Conservation (phyloP, 2,113 vertebrate genomes). For the Anser cygnoides region DNA sequence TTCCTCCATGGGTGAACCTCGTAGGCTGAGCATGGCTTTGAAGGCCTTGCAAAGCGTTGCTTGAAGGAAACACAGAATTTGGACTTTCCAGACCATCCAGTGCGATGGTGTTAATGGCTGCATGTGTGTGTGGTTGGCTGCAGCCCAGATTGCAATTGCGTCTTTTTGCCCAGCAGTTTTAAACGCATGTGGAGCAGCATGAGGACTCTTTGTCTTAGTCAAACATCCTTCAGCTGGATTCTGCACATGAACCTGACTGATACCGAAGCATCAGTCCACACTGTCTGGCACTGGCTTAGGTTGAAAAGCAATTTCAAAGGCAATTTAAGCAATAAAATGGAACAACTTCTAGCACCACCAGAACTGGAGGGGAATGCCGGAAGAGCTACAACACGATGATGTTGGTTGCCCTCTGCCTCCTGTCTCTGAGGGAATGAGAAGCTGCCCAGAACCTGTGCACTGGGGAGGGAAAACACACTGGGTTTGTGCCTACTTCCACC, state of each 20-base stretch:
- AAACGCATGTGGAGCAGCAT: background rate
- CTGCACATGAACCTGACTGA: background rate
- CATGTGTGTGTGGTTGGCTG: fast-evolving
- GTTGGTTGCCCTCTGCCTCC: background rate
- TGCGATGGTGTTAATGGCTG: background rate
- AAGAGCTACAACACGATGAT: background rate
- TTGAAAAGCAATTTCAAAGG: background rate
- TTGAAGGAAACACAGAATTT: background rate
- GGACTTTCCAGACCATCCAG: background rate
- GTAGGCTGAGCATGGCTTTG: background rate
- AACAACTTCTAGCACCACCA: background rate
- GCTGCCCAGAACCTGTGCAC: fast-evolving
- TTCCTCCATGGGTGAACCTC: background rate
- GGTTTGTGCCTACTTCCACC: fast-evolving
- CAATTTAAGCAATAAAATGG: background rate
- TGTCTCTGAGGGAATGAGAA: background rate
- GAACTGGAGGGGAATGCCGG: background rate
- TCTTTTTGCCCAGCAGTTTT: background rate
- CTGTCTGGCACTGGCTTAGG: background rate
- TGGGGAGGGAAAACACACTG: fast-evolving
- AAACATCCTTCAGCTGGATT: background rate
- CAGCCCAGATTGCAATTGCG: fast-evolving
- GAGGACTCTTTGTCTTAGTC: background rate
- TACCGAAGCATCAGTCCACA: background rate
- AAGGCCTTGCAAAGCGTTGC: background rate